Evolutionary conservation across 1,140 invertebrate species (phyloP).

Genomic region (Agrilus planipennis): DNA sequence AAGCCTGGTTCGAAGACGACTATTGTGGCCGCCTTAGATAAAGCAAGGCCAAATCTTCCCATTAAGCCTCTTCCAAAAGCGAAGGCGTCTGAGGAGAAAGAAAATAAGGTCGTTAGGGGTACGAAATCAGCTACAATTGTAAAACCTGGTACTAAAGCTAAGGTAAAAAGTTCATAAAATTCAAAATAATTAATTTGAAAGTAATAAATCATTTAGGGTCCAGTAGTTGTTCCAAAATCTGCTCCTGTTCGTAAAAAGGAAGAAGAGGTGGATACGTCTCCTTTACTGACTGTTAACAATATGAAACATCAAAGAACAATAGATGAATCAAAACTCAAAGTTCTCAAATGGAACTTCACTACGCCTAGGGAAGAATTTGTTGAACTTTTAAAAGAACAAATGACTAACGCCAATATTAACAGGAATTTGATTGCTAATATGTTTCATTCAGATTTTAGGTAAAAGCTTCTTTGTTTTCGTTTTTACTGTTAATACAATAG

Average conservation of each 20-base stretch:
- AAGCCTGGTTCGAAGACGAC: slow-evolving; percentile 72
- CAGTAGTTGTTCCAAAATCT: slow-evolving; percentile 26
- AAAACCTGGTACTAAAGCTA: slow-evolving; percentile 27
- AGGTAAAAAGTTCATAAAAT: slow-evolving; percentile 16
- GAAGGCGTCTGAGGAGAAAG: slow-evolving; percentile 35
- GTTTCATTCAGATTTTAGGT: slow-evolving; percentile 88
- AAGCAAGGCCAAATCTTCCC: slow-evolving; percentile 72
- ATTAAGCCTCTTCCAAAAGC: slow-evolving; percentile 62
- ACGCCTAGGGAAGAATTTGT: slow-evolving; percentile 88
- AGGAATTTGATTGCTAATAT: slow-evolving; percentile 77
- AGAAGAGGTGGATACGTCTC: slow-evolving; percentile 73
- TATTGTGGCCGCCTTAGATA: slow-evolving; percentile 70
- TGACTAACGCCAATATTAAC: slow-evolving; percentile 78
- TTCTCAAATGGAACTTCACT: slow-evolving; percentile 94
- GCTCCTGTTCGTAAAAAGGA: slow-evolving; percentile 60
- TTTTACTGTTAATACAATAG: slow-evolving; percentile 8
- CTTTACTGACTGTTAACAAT: slow-evolving; percentile 71
- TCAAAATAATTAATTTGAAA: slow-evolving; percentile 1
- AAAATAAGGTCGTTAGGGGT: slow-evolving; percentile 36
- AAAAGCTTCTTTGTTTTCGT: slow-evolving; percentile 14
- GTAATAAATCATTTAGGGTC: slow-evolving; percentile 9
- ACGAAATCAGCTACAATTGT: slow-evolving; percentile 24
- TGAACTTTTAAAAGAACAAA: slow-evolving; percentile 81
- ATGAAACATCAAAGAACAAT: slow-evolving; percentile 82
- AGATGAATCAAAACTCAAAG: slow-evolving; percentile 85